Conservation (phyloP, 2,888 invertebrate genomes). For the Drosophila phalerata region DNA sequence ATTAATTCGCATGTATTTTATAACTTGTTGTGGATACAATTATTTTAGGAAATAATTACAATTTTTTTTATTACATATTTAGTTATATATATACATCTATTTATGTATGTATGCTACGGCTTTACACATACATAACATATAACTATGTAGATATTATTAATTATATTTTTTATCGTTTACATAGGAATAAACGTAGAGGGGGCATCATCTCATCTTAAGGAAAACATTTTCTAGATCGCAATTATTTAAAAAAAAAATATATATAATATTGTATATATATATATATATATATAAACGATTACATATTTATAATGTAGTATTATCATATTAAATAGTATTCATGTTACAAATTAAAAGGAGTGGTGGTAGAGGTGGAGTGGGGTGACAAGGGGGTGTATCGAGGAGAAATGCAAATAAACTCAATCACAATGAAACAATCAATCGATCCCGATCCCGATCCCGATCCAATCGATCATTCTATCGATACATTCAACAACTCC, state of each 20-base stretch:
- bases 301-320: conserved; percentile 51
- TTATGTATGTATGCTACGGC: conserved; percentile 35
- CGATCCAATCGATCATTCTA: conserved; percentile 41
- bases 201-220: conserved; percentile 57
- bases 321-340: conserved; percentile 53
- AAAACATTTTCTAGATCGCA: conserved; percentile 70
- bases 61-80: conserved; percentile 52
- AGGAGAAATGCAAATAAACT: conserved; percentile 76
- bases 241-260: conserved; percentile 47
- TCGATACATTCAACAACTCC: conserved; percentile 11
- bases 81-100: conserved; percentile 31
- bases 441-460: conserved; percentile 44
- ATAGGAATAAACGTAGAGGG: conserved; percentile 54
- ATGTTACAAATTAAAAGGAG: conserved; percentile 52
- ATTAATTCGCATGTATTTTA: conserved; percentile 57
- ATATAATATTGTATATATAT: conserved; percentile 14
- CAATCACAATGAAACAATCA: conserved; percentile 77
- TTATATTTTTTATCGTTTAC: conserved; percentile 60
- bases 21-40: conserved; percentile 68
- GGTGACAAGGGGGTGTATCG: background rate
- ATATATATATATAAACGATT: conserved; percentile 45
- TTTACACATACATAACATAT: conserved; percentile 55
- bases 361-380: background rate
- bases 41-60: conserved; percentile 77
- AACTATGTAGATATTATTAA: conserved; percentile 43